These are phyloP conservation scores for Plutomurus gul DNA, from an alignment of 1,140 invertebrate genomes.

Conservation along the genomic window DNA sequence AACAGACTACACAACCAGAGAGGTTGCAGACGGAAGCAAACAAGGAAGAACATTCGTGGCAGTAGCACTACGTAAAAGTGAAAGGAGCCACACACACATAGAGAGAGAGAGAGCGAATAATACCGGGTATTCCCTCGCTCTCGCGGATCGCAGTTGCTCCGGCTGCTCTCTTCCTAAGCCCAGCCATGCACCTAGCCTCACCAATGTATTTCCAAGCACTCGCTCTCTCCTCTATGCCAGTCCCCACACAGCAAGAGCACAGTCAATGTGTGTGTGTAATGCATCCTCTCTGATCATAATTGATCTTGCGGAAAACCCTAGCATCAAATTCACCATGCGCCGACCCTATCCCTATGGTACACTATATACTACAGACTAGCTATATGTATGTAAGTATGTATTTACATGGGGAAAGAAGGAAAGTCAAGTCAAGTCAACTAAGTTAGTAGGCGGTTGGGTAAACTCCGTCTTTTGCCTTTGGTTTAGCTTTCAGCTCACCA, in stretches of 20 bases:
- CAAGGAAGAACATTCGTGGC: neutral
- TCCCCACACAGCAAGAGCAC: too few relatives aligned
- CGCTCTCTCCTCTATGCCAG: too few relatives aligned
- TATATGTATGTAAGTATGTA: too few relatives aligned
- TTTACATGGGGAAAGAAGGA: neutral
- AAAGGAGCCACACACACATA: too few relatives aligned
- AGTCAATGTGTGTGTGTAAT: constrained; percentile 23
- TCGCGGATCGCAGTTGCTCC: neutral
- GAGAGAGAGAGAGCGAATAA: too few relatives aligned
- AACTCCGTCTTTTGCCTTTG: neutral
- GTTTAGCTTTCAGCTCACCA: neutral
- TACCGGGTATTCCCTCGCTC: constrained; percentile 18
- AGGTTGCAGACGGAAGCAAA: neutral
- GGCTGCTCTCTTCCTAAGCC: neutral
- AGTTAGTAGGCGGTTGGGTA: neutral
- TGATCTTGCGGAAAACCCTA: constrained; percentile 35
- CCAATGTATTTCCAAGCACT: too few relatives aligned
- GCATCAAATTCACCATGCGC: constrained; percentile 31
- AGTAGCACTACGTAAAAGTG: too few relatives aligned
- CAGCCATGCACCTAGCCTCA: too few relatives aligned
- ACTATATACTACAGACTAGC: neutral
- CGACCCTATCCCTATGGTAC: neutral
- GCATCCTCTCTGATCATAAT: constrained; percentile 36
- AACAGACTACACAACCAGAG: neutral
- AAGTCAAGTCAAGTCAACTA: constrained; percentile 1